phyloP scores from a whole-genome alignment of 2,888 invertebrate genomes.

The Prosapia bicincta region DNA sequence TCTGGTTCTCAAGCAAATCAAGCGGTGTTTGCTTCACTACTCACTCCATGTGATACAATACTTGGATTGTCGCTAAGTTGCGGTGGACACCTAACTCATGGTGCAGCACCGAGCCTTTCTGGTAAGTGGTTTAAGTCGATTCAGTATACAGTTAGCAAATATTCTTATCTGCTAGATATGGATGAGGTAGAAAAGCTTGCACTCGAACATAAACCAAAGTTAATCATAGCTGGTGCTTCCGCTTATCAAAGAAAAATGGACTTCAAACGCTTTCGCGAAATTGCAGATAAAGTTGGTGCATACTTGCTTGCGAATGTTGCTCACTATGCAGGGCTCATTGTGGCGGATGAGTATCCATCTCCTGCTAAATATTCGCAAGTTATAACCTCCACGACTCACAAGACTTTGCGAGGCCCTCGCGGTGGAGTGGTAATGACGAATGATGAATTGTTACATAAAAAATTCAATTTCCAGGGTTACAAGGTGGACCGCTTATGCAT shows the following conservation, averaged over 20 bases:
- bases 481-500: slow-evolving; percentile 12
- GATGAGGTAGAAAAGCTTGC: not conserved
- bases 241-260: not conserved
- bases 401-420: slow-evolving; percentile 7
- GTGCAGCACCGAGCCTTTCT: no score
- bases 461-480: not conserved
- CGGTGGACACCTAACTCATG: no score
- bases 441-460: not conserved
- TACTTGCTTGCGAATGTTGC: not conserved
- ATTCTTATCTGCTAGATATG: no score
- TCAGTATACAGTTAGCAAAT: no score
- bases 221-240: slow-evolving; percentile 6
- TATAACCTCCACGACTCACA: not conserved
- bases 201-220: not conserved
- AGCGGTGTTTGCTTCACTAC: no score
- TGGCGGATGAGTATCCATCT: not conserved
- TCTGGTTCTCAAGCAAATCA: no score
- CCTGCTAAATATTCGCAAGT: not conserved
- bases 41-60: no score
- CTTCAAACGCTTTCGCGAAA: not conserved
- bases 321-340: slow-evolving; percentile 5
- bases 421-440: not conserved
- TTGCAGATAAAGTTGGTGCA: slow-evolving; percentile 4
- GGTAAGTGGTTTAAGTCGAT: no score
- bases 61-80: no score